A percentile compares a stretch with the other conserved stretches of the same genome.
Evolutionary conservation across 2,888 invertebrate species (phyloP).

Genomic region (Drosophila leonis): DNA sequence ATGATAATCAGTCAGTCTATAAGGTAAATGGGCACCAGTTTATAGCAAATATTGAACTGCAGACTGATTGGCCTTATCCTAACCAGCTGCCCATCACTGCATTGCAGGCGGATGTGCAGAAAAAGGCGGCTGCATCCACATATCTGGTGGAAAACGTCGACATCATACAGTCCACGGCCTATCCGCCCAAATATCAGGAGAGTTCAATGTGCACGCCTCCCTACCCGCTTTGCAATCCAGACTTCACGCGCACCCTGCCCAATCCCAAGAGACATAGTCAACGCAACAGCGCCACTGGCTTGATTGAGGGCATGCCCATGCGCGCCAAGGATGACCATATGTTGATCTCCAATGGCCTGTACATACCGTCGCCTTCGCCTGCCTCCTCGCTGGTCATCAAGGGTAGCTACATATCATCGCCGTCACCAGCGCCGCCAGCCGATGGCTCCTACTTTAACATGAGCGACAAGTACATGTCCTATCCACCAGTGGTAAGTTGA

Average conservation of each 20-base stretch:
- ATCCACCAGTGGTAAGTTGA: slow-evolving; percentile 83
- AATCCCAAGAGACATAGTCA: slow-evolving; percentile 83
- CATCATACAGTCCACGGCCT: slow-evolving; percentile 84
- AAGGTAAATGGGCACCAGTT: slow-evolving; percentile 69
- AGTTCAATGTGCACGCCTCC: slow-evolving; percentile 84
- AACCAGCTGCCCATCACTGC: slow-evolving; percentile 82
- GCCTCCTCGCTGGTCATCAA: slow-evolving; percentile 84
- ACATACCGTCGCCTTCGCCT: slow-evolving; percentile 84
- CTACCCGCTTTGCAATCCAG: slow-evolving; percentile 82
- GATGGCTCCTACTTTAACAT: slow-evolving; percentile 84
- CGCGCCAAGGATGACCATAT: slow-evolving; percentile 84
- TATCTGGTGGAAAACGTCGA: slow-evolving; percentile 84
- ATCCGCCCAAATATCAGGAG: slow-evolving; percentile 84
- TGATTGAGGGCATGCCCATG: slow-evolving; percentile 73
- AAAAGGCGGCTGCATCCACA: slow-evolving; percentile 83
- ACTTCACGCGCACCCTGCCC: slow-evolving; percentile 84
- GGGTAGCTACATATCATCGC: slow-evolving; percentile 84
- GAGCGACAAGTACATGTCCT: slow-evolving; percentile 84
- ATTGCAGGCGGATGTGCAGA: slow-evolving; percentile 83
- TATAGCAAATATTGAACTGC: slow-evolving; percentile 8
- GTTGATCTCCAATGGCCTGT: slow-evolving; percentile 83
- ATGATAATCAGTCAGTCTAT: slow-evolving; percentile 83
- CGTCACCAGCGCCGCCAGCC: slow-evolving; percentile 84
- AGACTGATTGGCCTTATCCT: slow-evolving; percentile 36
- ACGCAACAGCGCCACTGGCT: slow-evolving; percentile 76